These are phyloP conservation scores for Volucella zonaria DNA, from an alignment of 2,888 invertebrate genomes.

Conservation along the genomic window DNA sequence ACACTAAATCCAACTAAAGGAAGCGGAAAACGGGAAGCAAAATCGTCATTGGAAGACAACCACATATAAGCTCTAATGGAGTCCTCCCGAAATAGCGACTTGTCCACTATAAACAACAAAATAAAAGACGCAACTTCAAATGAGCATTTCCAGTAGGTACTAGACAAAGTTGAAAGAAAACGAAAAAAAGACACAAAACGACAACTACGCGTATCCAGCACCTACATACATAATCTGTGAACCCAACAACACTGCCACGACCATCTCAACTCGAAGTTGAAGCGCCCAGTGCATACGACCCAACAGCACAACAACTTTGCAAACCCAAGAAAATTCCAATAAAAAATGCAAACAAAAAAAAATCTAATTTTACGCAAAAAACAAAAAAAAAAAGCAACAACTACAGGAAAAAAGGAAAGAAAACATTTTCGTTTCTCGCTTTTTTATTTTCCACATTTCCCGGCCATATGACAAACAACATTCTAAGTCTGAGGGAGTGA, in stretches of 20 bases:
- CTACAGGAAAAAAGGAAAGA: slow-evolving; percentile 10
- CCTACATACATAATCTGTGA: slow-evolving; percentile 55
- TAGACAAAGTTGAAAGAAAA: slow-evolving; percentile 27
- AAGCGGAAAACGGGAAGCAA: slow-evolving; percentile 66
- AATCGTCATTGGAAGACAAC: slow-evolving; percentile 45
- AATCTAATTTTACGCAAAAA: slow-evolving; percentile 60
- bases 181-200: slow-evolving; percentile 15
- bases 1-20: slow-evolving; percentile 36
- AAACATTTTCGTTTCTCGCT: slow-evolving; percentile 31
- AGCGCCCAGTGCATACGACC: slow-evolving; percentile 46
- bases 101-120: slow-evolving; percentile 56
- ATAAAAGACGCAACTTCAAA: slow-evolving; percentile 27
- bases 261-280: slow-evolving; percentile 62
- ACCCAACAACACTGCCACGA: slow-evolving; percentile 63
- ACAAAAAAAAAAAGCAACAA: slow-evolving; percentile 14
- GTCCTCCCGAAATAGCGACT: slow-evolving; percentile 64
- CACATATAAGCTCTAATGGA: slow-evolving; percentile 60
- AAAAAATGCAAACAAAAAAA: slow-evolving; percentile 52
- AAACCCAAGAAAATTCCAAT: slow-evolving; percentile 66
- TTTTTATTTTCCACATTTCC: slow-evolving; percentile 70
- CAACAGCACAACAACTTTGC: no score
- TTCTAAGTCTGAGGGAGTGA: slow-evolving; percentile 60
- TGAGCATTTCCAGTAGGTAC: slow-evolving; percentile 49
- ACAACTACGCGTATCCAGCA: slow-evolving; percentile 58
- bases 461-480: slow-evolving; percentile 71